Conservation (phyloP, 2,797 vertebrate species). For the Pipistrellus kuhlii region DNA sequence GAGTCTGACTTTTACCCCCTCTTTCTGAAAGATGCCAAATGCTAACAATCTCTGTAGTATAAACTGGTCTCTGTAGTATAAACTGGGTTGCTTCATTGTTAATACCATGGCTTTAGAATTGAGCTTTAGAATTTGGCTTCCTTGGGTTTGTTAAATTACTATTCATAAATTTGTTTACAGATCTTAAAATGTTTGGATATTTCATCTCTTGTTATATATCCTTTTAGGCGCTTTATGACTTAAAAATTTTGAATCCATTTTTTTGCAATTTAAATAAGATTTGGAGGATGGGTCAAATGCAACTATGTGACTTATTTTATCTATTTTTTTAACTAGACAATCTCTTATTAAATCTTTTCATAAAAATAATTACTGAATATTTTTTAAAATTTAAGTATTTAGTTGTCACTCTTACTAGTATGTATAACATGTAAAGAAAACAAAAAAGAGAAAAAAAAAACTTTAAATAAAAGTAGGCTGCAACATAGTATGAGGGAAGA, state of each 20-base stretch:
- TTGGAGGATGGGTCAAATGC: neutral
- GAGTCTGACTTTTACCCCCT: neutral
- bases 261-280: neutral
- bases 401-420: neutral
- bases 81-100: neutral
- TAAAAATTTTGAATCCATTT: neutral
- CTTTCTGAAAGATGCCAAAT: neutral
- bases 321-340: neutral
- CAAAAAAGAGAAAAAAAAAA: slow-evolving; percentile 8
- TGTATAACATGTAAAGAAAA: neutral
- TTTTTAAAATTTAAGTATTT: neutral
- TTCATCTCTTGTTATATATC: neutral
- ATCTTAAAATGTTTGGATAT: neutral
- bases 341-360: neutral
- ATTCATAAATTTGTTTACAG: neutral
- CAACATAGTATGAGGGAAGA: neutral
- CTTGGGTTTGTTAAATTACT: neutral
- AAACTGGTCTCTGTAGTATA: neutral
- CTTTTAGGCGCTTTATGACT: neutral
- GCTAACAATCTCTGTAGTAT: neutral
- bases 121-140: neutral
- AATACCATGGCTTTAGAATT: neutral
- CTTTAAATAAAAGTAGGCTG: neutral
- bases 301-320: neutral
- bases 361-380: neutral